These are phyloP conservation scores for Orchestes rusci DNA, from an alignment of 2,888 invertebrate genomes.

Conservation along the genomic window DNA sequence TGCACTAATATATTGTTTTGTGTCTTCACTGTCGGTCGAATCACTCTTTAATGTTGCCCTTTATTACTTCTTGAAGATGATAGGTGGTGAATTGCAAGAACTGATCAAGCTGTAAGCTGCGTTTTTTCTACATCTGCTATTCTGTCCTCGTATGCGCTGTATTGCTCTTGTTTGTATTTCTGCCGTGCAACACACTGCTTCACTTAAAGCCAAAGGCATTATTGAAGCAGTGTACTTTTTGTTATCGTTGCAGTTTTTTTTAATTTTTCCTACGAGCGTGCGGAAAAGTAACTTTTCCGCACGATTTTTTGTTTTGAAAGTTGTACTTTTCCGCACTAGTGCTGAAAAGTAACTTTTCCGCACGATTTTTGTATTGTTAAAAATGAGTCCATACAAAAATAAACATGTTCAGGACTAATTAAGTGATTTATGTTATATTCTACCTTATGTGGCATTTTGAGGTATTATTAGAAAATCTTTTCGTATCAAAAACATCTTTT, in stretches of 20 bases:
- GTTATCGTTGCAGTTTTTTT: constrained; percentile 26
- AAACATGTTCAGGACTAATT: too few relatives aligned
- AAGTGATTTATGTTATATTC: too few relatives aligned
- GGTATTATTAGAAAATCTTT: too few relatives aligned
- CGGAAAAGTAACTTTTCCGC: too few relatives aligned
- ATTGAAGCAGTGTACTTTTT: constrained; percentile 33
- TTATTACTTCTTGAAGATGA: constrained; percentile 96
- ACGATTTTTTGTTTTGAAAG: too few relatives aligned
- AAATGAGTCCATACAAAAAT: too few relatives aligned
- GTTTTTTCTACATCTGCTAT: constrained; percentile 52
- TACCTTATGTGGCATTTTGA: too few relatives aligned
- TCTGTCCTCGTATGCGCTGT: constrained; percentile 46
- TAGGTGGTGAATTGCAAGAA: constrained; percentile 99
- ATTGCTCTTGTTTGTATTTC: constrained; percentile 43
- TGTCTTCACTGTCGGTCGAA: constrained; percentile 51
- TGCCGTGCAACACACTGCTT: constrained; percentile 36
- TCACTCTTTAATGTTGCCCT: constrained; percentile 72
- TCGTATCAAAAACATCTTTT: too few relatives aligned
- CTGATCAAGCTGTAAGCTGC: constrained; percentile 99
- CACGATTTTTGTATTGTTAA: too few relatives aligned
- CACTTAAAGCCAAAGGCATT: constrained; percentile 31
- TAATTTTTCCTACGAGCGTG: too few relatives aligned
- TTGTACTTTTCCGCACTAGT: too few relatives aligned
- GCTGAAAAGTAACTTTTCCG: too few relatives aligned
- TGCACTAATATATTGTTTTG: constrained; percentile 45